A percentile compares a stretch with the other conserved stretches of the same genome.
phyloP scores from a whole-genome alignment of 1,140 invertebrate species.

The Heliconius hermathena region DNA sequence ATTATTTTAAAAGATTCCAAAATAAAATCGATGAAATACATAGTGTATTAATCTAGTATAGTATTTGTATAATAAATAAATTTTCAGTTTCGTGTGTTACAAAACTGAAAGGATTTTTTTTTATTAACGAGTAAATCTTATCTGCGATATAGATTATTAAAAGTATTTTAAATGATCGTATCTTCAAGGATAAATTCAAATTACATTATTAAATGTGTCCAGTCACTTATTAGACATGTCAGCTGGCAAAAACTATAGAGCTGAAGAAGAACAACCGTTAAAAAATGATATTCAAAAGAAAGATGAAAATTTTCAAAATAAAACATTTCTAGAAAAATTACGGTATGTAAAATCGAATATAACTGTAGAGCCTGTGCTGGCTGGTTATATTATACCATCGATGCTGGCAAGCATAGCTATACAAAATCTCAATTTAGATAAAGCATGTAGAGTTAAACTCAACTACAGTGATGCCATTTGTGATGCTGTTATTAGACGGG shows the following conservation, averaged over 20 bases:
- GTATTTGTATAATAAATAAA: neutral
- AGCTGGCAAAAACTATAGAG: neutral
- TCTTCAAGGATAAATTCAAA: slow-evolving; percentile 2
- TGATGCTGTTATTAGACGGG: slow-evolving; percentile 74
- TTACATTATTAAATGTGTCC: neutral
- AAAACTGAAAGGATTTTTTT: neutral
- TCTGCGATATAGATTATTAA: neutral
- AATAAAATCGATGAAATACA: neutral
- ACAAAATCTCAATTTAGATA: slow-evolving; percentile 50
- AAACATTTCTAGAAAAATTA: slow-evolving; percentile 54
- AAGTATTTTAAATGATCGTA: neutral
- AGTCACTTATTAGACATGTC: slow-evolving; percentile 20
- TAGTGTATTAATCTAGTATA: neutral
- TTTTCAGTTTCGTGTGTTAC: neutral
- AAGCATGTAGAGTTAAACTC: slow-evolving; percentile 83
- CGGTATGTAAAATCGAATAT: slow-evolving; percentile 67
- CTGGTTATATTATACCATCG: slow-evolving; percentile 80
- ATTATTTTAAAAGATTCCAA: neutral
- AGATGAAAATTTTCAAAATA: slow-evolving; percentile 45
- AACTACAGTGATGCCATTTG: slow-evolving; percentile 79
- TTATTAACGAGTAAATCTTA: neutral
- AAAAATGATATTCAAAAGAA: slow-evolving; percentile 44
- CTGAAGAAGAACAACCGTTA: slow-evolving; percentile 50
- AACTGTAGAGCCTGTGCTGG: slow-evolving; percentile 82
- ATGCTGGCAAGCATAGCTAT: slow-evolving; percentile 80